phyloP scores from a whole-genome alignment of 2,113 vertebrate species.

The Sphyrna mokarran region DNA sequence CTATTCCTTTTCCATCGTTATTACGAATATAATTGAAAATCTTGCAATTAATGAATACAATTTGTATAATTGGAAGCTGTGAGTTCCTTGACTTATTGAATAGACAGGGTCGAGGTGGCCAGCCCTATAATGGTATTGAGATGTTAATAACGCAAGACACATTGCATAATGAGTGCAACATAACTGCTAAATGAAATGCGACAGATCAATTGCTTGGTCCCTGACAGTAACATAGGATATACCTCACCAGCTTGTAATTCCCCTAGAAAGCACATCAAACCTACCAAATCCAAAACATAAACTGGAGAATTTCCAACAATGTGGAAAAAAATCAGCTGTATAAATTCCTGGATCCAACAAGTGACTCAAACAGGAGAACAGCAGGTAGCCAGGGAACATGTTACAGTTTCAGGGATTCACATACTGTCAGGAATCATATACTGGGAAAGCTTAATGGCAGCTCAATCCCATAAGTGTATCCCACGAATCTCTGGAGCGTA shows the following conservation, averaged over 20 bases:
- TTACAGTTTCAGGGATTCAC: not conserved
- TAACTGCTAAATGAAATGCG: conserved; percentile 23
- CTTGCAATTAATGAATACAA: conserved; percentile 31
- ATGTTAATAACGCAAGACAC: not conserved
- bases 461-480: not conserved
- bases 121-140: not conserved
- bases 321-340: not conserved
- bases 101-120: not conserved
- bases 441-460: not conserved
- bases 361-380: not conserved
- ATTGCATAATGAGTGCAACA: conserved; percentile 14
- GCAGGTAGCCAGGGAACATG: not conserved
- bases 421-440: not conserved
- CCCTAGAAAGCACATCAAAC: not conserved
- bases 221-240: not conserved
- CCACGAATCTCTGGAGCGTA: no score
- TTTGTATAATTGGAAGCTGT: not conserved
- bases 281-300: conserved; percentile 12
- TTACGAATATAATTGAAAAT: conserved; percentile 17
- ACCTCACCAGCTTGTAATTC: conserved; percentile 6
- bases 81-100: conserved; percentile 20
- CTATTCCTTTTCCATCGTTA: not conserved
- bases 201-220: conserved; percentile 12
- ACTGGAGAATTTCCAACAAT: not conserved
- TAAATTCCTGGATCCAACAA: not conserved